Conservation (phyloP, 2,797 vertebrate genomes). For the Megaceryle alcyon region DNA sequence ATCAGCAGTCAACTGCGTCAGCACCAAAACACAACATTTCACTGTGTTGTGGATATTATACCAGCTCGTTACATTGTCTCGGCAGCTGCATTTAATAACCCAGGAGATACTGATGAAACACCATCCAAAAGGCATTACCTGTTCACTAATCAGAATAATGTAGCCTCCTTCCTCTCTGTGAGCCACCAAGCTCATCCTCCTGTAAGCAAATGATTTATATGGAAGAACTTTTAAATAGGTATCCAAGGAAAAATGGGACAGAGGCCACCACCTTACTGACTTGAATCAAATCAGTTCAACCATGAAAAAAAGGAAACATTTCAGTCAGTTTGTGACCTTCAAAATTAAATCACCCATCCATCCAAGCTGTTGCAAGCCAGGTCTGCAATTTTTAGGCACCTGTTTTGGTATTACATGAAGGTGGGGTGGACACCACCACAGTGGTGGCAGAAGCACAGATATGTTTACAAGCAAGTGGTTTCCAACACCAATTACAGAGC, state of each 20-base stretch:
- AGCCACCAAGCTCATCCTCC: background rate
- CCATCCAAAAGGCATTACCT: background rate
- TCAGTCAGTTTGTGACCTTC: background rate
- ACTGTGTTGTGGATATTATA: background rate
- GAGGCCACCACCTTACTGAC: background rate
- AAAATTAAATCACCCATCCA: background rate
- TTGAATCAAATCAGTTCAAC: background rate
- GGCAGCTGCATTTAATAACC: background rate
- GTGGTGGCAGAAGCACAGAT: background rate
- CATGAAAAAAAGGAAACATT: background rate
- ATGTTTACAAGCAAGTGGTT: background rate
- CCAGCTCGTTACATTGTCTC: rapidly evolving
- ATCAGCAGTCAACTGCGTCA: background rate
- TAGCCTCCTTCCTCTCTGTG: background rate
- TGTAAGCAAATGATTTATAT: background rate
- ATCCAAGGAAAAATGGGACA: background rate
- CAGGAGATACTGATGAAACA: background rate
- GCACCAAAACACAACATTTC: background rate
- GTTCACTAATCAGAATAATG: background rate
- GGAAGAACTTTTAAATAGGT: background rate
- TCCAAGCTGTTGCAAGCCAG: background rate
- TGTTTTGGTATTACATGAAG: background rate
- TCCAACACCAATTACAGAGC: background rate
- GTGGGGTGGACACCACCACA: background rate
- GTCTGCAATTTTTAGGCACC: background rate